A percentile compares a stretch with the other conserved stretches of the same genome.
These are phyloP conservation scores for Coremacera marginata DNA, from an alignment of 2,888 invertebrate genomes.

Conservation along the genomic window DNA sequence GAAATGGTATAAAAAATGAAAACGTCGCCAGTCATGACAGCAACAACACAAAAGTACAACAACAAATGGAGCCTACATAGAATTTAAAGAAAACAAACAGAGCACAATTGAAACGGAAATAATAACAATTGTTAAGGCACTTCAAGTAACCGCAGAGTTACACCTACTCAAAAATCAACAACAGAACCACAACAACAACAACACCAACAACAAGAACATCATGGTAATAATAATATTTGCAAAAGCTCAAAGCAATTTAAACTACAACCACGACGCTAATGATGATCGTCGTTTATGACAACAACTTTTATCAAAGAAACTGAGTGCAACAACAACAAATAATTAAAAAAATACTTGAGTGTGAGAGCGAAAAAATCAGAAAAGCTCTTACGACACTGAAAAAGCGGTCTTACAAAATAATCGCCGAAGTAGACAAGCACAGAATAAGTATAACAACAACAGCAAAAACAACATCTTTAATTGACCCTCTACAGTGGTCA, in stretches of 20 bases:
- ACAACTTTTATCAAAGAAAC: not conserved
- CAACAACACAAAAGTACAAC: slow-evolving; percentile 2
- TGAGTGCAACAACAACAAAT: not conserved
- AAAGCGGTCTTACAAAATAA: not conserved
- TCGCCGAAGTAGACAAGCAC: not conserved
- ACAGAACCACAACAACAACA: not conserved
- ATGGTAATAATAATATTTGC: not conserved
- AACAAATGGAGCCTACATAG: not conserved
- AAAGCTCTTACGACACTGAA: not conserved
- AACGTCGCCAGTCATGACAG: not conserved
- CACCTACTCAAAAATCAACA: slow-evolving; percentile 16
- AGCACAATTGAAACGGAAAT: not conserved
- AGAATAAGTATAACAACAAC: not conserved
- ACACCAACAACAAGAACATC: not conserved
- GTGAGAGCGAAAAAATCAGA: not conserved
- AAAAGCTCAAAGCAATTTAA: not conserved
- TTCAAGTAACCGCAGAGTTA: not conserved
- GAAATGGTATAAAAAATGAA: slow-evolving; percentile 21
- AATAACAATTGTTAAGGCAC: not conserved
- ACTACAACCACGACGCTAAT: too few relatives aligned
- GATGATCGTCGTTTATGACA: too few relatives aligned
- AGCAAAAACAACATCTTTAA: not conserved
- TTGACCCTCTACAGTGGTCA: not conserved
- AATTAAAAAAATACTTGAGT: not conserved
- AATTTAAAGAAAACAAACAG: not conserved